Conservation (phyloP, 2,113 vertebrate species). For the Jacana jacana region DNA sequence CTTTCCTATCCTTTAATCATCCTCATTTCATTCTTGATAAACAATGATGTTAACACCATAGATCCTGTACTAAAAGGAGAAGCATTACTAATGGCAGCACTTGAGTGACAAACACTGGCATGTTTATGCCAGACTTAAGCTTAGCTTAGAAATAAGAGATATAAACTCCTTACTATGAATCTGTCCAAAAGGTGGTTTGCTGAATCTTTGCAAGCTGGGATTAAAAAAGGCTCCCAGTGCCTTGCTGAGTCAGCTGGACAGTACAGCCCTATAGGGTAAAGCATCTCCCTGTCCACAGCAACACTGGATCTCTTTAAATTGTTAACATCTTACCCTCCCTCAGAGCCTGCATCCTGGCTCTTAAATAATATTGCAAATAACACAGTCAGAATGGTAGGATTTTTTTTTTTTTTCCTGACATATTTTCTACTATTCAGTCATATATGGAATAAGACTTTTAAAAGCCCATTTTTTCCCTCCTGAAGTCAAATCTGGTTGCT, state of each 20-base stretch:
- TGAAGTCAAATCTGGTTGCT: background rate
- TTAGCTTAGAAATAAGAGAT: background rate
- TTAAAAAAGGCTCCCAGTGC: background rate
- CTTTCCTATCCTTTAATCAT: background rate
- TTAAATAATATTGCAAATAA: background rate
- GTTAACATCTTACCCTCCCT: background rate
- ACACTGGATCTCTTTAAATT: background rate
- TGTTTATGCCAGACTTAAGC: background rate
- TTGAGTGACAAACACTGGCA: background rate
- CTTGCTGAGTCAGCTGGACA: background rate
- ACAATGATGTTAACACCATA: background rate
- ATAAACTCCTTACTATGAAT: background rate
- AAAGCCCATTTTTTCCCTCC: background rate
- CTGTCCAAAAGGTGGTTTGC: background rate
- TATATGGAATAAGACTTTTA: background rate
- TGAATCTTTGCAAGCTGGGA: background rate
- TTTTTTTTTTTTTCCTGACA: background rate
- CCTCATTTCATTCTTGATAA: background rate
- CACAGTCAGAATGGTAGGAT: background rate
- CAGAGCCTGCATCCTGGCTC: background rate
- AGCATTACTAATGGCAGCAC: background rate
- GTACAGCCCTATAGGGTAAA: background rate
- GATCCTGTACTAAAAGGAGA: background rate
- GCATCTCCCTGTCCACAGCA: background rate
- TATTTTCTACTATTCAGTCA: background rate